Percentiles rank a stretch among this genome's conserved stretches.
phyloP scores from a whole-genome alignment of 2,113 vertebrate species.

The Anser cygnoides region DNA sequence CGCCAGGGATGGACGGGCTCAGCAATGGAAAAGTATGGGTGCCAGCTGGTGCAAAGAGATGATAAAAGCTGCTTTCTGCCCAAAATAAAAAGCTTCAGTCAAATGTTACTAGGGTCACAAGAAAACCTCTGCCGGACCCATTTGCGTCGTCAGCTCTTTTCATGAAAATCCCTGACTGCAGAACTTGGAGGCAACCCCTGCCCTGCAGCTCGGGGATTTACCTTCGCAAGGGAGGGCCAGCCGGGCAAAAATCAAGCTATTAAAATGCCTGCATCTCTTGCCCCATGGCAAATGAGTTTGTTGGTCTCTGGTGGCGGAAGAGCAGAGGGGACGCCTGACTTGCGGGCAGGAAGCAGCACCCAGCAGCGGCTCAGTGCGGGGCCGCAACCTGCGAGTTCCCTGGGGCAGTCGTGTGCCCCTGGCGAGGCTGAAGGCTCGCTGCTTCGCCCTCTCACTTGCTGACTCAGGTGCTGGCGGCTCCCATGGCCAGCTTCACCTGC shows the following conservation, averaged over 20 bases:
- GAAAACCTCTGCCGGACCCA: background rate
- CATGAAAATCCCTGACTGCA: background rate
- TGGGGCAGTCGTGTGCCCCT: accelerated
- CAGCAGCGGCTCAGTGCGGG: accelerated
- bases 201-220: background rate
- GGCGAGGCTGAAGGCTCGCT: background rate
- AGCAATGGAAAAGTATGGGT: background rate
- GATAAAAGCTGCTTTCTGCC: constrained; percentile 6
- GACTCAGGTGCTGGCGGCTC: background rate
- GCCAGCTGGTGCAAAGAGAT: background rate
- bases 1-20: background rate
- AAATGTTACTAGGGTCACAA: background rate
- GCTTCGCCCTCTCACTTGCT: background rate
- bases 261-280: background rate
- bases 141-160: background rate
- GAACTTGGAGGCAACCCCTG: background rate
- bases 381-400: background rate
- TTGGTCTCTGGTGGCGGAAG: background rate
- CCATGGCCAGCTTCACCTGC: background rate
- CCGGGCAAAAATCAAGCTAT: background rate
- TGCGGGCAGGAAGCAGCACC: background rate
- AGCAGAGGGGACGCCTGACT: background rate
- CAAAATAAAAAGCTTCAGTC: background rate
- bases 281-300: background rate
- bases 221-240: background rate